Conservation (phyloP, 2,888 invertebrate genomes). For the Caenorhabditis angaria region DNA sequence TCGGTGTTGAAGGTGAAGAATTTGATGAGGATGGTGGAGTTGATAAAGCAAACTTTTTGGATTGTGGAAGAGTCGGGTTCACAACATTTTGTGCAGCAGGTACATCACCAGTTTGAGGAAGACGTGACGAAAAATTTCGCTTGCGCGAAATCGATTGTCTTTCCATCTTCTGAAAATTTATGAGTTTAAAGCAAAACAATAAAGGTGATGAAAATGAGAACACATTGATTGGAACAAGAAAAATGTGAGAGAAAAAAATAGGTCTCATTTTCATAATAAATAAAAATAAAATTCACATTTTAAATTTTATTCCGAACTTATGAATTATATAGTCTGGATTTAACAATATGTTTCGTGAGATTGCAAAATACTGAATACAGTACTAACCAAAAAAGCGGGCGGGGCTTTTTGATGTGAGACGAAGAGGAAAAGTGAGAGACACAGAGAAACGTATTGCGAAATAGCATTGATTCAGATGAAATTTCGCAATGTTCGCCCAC, state of each 20-base stretch:
- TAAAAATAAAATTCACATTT: no score
- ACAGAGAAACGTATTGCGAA: not conserved
- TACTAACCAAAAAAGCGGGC: not conserved
- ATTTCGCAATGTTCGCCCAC: slow-evolving; percentile 4
- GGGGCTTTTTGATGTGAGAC: not conserved
- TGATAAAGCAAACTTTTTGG: not conserved
- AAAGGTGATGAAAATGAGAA: not conserved
- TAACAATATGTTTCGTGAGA: not conserved
- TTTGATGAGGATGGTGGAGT: not conserved
- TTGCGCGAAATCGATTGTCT: not conserved
- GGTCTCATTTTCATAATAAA: no score
- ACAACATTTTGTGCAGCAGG: not conserved
- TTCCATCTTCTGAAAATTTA: slow-evolving; percentile 1
- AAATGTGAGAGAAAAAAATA: no score
- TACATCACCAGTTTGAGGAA: not conserved
- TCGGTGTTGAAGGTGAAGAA: not conserved
- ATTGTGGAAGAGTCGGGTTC: not conserved
- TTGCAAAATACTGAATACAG: not conserved
- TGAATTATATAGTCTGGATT: no score
- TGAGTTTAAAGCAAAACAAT: not conserved
- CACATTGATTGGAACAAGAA: not conserved
- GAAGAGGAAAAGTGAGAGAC: not conserved
- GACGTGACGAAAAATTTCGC: not conserved
- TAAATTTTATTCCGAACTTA: no score
- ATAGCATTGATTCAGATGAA: not conserved